Percentiles rank a stretch among this genome's conserved stretches.
Conservation (phyloP, 2,113 vertebrate genomes). For the Alectura lathami region DNA sequence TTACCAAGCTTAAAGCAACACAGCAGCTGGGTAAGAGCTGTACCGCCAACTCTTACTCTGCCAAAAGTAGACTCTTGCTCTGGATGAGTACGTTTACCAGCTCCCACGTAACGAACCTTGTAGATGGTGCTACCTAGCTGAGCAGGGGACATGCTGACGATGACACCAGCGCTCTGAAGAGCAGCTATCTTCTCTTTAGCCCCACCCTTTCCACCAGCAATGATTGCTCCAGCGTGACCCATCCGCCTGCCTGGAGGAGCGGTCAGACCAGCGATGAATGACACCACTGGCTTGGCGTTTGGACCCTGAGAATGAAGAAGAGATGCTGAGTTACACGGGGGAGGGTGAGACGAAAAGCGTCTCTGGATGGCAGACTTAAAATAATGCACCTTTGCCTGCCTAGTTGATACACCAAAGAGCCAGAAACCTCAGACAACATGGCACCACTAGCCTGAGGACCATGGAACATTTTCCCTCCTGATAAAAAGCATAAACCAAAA, state of each 20-base stretch:
- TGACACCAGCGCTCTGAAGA: slow-evolving; percentile 91
- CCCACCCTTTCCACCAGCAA: slow-evolving; percentile 96
- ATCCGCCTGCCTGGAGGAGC: slow-evolving; percentile 95
- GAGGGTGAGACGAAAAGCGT: background rate
- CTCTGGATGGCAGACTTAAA: background rate
- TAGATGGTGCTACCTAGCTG: slow-evolving; percentile 96
- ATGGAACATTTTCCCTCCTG: background rate
- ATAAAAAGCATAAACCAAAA: background rate
- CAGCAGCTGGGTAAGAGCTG: background rate
- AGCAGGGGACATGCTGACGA: slow-evolving; percentile 97
- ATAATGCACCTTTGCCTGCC: background rate
- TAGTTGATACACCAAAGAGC: background rate
- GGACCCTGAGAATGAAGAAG: slow-evolving; percentile 79
- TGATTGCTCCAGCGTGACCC: slow-evolving; percentile 97
- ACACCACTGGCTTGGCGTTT: slow-evolving; percentile 93
- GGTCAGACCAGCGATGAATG: slow-evolving; percentile 96
- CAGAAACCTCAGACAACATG: background rate
- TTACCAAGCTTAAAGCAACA: background rate
- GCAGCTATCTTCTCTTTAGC: slow-evolving; percentile 98
- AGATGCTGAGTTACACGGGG: fast-evolving
- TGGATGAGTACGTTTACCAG: fast-evolving
- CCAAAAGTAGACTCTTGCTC: background rate
- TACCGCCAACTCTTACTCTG: fast-evolving
- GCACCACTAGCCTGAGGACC: background rate
- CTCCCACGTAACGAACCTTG: slow-evolving; percentile 81